Percentiles rank a stretch among this genome's conserved stretches.
Evolutionary conservation across 2,113 vertebrate genomes (phyloP).

Genomic region (Ascaphus truei): DNA sequence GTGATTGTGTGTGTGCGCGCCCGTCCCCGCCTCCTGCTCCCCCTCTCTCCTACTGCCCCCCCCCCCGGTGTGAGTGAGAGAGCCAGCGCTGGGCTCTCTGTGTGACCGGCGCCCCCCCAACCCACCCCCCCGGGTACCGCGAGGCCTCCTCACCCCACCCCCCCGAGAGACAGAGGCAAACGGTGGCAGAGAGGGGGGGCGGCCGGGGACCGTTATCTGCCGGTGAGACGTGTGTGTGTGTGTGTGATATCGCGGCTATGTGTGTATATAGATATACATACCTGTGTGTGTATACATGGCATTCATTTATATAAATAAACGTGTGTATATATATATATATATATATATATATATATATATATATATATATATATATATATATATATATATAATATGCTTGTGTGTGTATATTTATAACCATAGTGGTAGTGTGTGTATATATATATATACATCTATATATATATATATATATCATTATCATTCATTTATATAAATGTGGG

Average conservation of each 20-base stretch:
- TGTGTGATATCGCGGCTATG: background rate
- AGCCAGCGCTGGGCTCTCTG: background rate
- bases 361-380: no score
- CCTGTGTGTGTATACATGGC: background rate
- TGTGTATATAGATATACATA: background rate
- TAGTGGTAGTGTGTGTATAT: no score
- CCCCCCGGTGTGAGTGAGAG: background rate
- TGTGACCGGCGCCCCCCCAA: conserved; percentile 12
- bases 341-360: no score
- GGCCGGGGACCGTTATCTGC: conserved; percentile 9
- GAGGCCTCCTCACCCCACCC: background rate
- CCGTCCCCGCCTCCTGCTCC: no score
- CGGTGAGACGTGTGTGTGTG: background rate
- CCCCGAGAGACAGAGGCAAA: background rate
- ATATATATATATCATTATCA: no score
- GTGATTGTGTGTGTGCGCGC: background rate
- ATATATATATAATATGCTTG: no score
- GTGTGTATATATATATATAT: no score
- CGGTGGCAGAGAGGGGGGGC: conserved; percentile 19
- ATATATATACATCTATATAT: no score
- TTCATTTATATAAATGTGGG: no score
- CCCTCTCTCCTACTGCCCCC: background rate
- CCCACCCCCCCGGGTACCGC: background rate
- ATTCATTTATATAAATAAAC: no score
- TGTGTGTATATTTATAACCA: no score